phyloP scores from a whole-genome alignment of 2,888 invertebrate species.

The Orthosia cruda region DNA sequence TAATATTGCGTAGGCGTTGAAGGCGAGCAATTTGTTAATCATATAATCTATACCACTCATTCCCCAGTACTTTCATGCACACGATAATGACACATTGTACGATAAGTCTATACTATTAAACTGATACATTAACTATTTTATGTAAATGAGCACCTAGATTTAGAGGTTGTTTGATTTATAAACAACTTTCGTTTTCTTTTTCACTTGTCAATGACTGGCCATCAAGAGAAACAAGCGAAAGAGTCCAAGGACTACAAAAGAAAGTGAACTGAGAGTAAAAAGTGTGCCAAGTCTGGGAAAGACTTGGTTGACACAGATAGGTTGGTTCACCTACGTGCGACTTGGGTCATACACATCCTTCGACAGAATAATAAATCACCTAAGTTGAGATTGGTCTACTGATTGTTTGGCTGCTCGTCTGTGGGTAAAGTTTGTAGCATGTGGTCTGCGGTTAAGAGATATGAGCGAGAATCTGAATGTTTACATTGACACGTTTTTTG shows the following conservation, averaged over 20 bases:
- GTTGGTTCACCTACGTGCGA: constrained; percentile 77
- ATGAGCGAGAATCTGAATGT: constrained; percentile 79
- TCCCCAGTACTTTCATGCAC: constrained; percentile 39
- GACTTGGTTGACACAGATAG: constrained; percentile 78
- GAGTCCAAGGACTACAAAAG: constrained; percentile 82
- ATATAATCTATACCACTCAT: constrained; percentile 35
- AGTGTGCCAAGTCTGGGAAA: constrained; percentile 80
- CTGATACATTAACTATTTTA: constrained; percentile 68
- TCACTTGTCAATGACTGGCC: constrained; percentile 67
- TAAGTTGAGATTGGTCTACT: constrained; percentile 70
- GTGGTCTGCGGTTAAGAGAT: constrained; percentile 77
- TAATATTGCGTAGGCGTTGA: constrained; percentile 33
- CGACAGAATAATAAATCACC: constrained; percentile 54
- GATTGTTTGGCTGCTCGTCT: constrained; percentile 58
- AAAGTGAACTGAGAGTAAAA: constrained; percentile 80
- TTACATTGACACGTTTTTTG: constrained; percentile 89
- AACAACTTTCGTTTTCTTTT: constrained; percentile 86
- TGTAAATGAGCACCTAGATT: constrained; percentile 76
- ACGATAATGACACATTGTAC: constrained; percentile 48
- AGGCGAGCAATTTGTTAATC: constrained; percentile 48
- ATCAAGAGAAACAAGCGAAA: constrained; percentile 77
- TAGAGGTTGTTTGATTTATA: constrained; percentile 76
- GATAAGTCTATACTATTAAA: constrained; percentile 45
- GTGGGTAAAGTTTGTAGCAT: constrained; percentile 73
- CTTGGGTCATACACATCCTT: constrained; percentile 63